A percentile compares a stretch with the other conserved stretches of the same genome.
phyloP scores from a whole-genome alignment of 2,888 invertebrate species.

The Molorchus minor region DNA sequence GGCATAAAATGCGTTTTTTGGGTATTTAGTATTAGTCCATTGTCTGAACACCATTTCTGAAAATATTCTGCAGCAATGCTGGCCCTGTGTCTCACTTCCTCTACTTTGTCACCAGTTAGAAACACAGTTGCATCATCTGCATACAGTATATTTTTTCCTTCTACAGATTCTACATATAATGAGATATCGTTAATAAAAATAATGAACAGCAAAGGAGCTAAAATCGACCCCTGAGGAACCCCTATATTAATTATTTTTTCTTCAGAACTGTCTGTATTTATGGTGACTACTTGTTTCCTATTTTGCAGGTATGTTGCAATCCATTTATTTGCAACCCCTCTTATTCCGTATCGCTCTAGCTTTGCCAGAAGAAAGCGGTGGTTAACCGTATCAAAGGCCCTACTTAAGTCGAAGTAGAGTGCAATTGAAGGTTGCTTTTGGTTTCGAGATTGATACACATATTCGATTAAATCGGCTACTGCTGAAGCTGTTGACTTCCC shows the following conservation, averaged over 20 bases:
- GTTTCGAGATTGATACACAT: background rate
- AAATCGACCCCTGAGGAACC: background rate
- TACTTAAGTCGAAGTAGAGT: background rate
- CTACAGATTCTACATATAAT: background rate
- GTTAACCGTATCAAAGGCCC: background rate
- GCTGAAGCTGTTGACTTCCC: too few species aligned
- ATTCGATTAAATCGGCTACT: too few species aligned
- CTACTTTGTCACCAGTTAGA: too few species aligned
- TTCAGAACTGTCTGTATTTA: background rate
- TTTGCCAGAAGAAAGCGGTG: background rate
- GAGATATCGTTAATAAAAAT: background rate
- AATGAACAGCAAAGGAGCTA: background rate
- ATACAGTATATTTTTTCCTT: background rate
- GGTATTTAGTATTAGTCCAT: background rate
- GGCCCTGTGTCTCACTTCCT: too few species aligned
- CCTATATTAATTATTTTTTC: background rate
- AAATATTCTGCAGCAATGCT: too few species aligned
- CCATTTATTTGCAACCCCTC: background rate
- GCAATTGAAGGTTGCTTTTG: background rate
- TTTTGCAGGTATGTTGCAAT: background rate
- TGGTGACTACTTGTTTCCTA: background rate
- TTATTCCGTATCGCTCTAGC: background rate
- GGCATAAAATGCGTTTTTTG: too few species aligned
- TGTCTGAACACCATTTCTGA: background rate
- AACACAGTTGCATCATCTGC: background rate